Evolutionary conservation across 2,797 vertebrate species (phyloP).

Genomic region (Squalus acanthias): DNA sequence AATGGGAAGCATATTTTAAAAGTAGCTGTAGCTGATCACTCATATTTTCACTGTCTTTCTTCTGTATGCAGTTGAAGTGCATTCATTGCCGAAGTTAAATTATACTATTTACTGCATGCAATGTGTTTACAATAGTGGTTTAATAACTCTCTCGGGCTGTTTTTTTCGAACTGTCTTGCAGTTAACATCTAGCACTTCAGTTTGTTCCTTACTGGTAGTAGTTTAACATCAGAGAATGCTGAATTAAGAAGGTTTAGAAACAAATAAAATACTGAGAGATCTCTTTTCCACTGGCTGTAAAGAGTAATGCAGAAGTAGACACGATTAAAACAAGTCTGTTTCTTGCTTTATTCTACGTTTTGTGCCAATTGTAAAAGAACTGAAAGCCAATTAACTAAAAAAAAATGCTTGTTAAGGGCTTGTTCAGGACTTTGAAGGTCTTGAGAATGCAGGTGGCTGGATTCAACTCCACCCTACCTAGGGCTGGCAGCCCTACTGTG

Average conservation of each 20-base stretch:
- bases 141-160: not conserved
- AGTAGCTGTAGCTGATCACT: not conserved
- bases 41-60: not conserved
- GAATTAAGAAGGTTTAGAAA: not conserved
- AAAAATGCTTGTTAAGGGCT: not conserved
- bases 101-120: not conserved
- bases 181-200: not conserved
- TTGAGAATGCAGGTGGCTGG: not conserved
- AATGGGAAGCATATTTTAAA: constrained; percentile 33
- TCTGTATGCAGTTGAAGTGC: constrained; percentile 4
- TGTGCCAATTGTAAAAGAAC: not conserved
- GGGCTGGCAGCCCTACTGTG: not conserved
- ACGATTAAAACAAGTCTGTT: not conserved
- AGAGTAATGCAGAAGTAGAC: not conserved
- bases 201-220: not conserved
- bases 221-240: not conserved
- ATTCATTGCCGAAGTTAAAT: not conserved
- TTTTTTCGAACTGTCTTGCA: not conserved
- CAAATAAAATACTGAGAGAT: not conserved
- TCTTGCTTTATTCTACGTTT: not conserved
- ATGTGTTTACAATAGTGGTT: not conserved
- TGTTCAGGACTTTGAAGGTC: not conserved
- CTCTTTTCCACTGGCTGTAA: not conserved
- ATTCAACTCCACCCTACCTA: not conserved
- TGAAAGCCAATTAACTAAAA: not conserved